phyloP scores from a whole-genome alignment of 2,113 vertebrate species.

The Illadopsis cleaveri region DNA sequence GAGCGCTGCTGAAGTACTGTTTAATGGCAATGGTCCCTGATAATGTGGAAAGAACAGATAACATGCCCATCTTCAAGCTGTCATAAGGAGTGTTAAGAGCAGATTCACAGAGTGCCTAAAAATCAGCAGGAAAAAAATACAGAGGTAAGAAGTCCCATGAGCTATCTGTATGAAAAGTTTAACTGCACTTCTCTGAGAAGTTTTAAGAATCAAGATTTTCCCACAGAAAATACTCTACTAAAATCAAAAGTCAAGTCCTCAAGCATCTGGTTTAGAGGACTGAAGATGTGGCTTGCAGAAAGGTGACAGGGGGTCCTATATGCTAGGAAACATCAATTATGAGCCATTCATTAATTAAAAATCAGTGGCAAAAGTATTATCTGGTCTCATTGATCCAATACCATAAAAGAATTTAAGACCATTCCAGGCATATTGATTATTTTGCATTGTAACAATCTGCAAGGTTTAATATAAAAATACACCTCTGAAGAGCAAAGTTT shows the following conservation, averaged over 20 bases:
- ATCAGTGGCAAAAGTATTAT: background rate
- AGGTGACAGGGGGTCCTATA: background rate
- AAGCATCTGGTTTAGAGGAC: background rate
- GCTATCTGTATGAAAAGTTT: background rate
- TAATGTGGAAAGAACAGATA: conserved; percentile 89
- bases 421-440: background rate
- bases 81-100: conserved; percentile 91
- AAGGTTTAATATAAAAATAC: background rate
- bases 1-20: conserved; percentile 85
- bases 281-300: background rate
- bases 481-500: background rate
- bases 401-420: background rate
- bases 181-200: background rate
- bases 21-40: conserved; percentile 94
- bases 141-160: background rate
- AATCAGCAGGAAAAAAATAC: background rate
- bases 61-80: conserved; percentile 93
- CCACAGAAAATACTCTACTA: background rate
- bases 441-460: background rate
- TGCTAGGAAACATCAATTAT: background rate
- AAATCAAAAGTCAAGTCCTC: background rate
- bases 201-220: background rate
- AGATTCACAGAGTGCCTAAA: conserved; percentile 91
- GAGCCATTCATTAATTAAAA: background rate
- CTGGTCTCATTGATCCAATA: background rate